A percentile compares a stretch with the other conserved stretches of the same genome.
Conservation (phyloP, 2,113 vertebrate genomes). For the Myxocyprinus asiaticus region DNA sequence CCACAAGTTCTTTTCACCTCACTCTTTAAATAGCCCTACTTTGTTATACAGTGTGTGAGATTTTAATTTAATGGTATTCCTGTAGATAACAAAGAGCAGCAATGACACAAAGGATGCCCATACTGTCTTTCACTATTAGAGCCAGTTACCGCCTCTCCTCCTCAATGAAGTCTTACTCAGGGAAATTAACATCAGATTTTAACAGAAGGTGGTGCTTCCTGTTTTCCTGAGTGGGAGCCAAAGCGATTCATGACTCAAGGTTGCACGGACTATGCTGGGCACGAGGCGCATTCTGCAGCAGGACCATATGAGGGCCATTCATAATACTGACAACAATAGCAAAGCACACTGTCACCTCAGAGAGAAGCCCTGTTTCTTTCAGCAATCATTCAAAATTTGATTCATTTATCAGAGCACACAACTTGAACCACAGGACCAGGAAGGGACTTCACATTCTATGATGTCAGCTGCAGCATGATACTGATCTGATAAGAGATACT, state of each 20-base stretch:
- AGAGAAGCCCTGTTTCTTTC: conserved; percentile 31
- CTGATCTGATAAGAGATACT: too few species aligned
- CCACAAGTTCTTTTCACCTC: too few species aligned
- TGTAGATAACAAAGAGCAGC: neutral
- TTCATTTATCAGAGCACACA: conserved; percentile 4
- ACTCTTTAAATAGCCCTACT: neutral
- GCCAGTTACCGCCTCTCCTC: conserved; percentile 7
- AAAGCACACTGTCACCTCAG: conserved; percentile 29
- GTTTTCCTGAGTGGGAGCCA: conserved; percentile 43
- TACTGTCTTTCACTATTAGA: conserved; percentile 14
- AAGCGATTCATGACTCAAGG: conserved; percentile 49
- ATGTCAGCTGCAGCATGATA: neutral
- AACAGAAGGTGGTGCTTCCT: conserved; percentile 49
- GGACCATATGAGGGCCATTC: conserved; percentile 24
- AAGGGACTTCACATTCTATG: neutral
- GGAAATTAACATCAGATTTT: conserved; percentile 42
- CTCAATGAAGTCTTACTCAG: conserved; percentile 20
- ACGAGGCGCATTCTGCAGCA: conserved; percentile 12
- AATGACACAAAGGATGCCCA: conserved; percentile 13
- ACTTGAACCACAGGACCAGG: conserved; percentile 4
- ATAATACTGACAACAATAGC: conserved; percentile 36
- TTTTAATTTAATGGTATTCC: neutral
- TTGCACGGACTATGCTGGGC: conserved; percentile 23
- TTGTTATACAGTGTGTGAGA: neutral
- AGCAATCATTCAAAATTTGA: conserved; percentile 3